phyloP scores from a whole-genome alignment of 2,888 invertebrate genomes.

The Watsonalla cultraria region DNA sequence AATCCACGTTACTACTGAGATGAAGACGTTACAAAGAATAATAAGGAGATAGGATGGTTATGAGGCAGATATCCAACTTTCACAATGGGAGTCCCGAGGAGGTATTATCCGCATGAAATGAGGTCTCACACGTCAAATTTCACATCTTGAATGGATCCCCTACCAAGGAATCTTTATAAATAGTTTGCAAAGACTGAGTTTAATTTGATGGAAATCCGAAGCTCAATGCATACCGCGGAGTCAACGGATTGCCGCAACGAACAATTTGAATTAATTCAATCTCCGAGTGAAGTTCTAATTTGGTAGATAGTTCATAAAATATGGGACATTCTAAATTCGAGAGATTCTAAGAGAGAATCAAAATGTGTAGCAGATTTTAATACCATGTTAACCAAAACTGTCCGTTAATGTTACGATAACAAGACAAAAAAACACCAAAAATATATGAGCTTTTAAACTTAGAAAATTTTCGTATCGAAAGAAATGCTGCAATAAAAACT shows the following conservation, averaged over 20 bases:
- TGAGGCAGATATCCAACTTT: conserved; percentile 56
- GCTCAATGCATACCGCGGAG: conserved; percentile 58
- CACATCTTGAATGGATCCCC: conserved; percentile 69
- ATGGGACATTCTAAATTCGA: too few relatives aligned
- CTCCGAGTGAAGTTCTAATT: conserved; percentile 19
- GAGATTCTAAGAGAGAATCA: too few relatives aligned
- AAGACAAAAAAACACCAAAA: too few relatives aligned
- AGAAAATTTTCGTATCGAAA: too few relatives aligned
- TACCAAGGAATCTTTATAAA: conserved; percentile 72
- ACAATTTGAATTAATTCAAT: conserved; percentile 58
- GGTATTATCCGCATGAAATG: conserved; percentile 49
- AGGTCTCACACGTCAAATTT: conserved; percentile 76
- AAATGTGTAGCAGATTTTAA: too few relatives aligned
- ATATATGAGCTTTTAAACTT: too few relatives aligned
- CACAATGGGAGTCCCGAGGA: conserved; percentile 45
- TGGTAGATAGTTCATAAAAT: too few relatives aligned
- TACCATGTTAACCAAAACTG: too few relatives aligned
- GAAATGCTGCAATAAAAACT: too few relatives aligned
- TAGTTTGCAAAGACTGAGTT: conserved; percentile 69
- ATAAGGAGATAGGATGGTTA: conserved; percentile 52
- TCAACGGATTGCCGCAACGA: conserved; percentile 56
- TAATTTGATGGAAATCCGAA: conserved; percentile 73
- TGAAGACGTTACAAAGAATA: conserved; percentile 60
- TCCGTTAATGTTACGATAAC: too few relatives aligned
- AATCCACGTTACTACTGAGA: conserved; percentile 27